Evolutionary conservation across 2,888 invertebrate genomes (phyloP), one percentile per base, ranked within the genome.

Genomic region (Hyles lineata): DNA sequence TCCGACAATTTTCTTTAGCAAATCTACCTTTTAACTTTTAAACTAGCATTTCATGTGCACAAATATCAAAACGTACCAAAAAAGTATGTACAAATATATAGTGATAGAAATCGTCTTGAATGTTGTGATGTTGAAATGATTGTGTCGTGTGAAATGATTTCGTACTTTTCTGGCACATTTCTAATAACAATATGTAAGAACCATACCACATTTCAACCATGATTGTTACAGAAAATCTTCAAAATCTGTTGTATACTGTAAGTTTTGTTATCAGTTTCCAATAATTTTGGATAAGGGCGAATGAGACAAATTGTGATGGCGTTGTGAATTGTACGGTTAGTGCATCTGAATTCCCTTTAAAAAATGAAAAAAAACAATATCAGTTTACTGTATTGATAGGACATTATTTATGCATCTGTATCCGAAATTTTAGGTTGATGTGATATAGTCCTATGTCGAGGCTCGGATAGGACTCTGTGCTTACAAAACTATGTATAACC

Each of bases 1-100:
- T 29, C 25, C 23, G 8, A 25, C 15, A n/a, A 8, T 19, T n/a
- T n/a, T n/a, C n/a, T 62, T 29, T 19, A 5, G 19, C 19, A 62
- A 29, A 62, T 62, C 61, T 62, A 62, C 32, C 61, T 61, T 61
- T 19, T 5, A 0, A 60, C 19, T 62, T 32, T 25, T 8, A 29
- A 15, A 29, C 32, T 19, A 62, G 29, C 19, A 19, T 62, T 60
- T 60, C 23, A 60, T 29, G 61, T 62, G 61, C 61, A 62, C 29
- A 62, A 62, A 17, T 62, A 32, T 32, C n/a, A 62, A 62, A 62
- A 32, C n/a, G 61, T 62, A 32, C 32, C 32, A 62, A 62, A 62
- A 60, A 60, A 15, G n/a, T 32, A 9, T 19, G 32, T 32, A 32
- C 62, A 5, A 8, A 58, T 43, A 32, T 32, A 62, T 17, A n/a